phyloP scores from a whole-genome alignment of 2,797 vertebrate species.

The Brachyalestes nurse region DNA sequence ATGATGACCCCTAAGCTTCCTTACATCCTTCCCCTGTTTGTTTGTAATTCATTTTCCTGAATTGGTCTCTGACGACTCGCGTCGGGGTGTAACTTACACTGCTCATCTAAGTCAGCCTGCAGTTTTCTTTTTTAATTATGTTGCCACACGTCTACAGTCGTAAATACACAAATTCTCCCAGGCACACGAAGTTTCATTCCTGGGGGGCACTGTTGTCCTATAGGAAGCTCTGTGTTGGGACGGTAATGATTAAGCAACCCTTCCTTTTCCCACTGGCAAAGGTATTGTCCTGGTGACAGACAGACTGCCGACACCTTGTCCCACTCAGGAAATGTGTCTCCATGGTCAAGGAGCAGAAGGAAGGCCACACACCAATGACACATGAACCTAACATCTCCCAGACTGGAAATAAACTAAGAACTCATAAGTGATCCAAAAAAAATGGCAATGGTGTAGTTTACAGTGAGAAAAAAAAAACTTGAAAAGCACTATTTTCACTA shows the following conservation, averaged over 20 bases:
- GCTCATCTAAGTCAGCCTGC: slow-evolving; percentile 23
- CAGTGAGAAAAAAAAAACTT: not conserved
- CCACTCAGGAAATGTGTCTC: slow-evolving; percentile 69
- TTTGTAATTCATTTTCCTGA: slow-evolving; percentile 66
- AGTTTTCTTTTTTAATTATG: slow-evolving; percentile 4
- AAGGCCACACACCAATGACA: slow-evolving; percentile 41
- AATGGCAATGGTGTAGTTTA: not conserved
- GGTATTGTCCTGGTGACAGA: slow-evolving; percentile 75
- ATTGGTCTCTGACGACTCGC: slow-evolving; percentile 56
- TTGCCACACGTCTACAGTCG: slow-evolving; percentile 39
- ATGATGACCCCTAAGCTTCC: slow-evolving; percentile 57
- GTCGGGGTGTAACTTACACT: slow-evolving; percentile 36
- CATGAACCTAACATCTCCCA: slow-evolving; percentile 34
- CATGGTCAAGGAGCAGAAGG: slow-evolving; percentile 56
- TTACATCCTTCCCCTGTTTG: slow-evolving; percentile 80
- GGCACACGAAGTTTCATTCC: slow-evolving; percentile 65
- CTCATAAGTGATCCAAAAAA: not conserved
- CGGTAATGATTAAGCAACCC: slow-evolving; percentile 76
- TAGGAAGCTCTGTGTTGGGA: slow-evolving; percentile 70
- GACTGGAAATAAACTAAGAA: not conserved
- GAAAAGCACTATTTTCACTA: not conserved
- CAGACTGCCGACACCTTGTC: slow-evolving; percentile 74
- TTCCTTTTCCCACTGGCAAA: slow-evolving; percentile 71
- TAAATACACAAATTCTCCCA: slow-evolving; percentile 60
- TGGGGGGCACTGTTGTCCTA: slow-evolving; percentile 54